A percentile compares a stretch with the other conserved stretches of the same genome.
Evolutionary conservation across 30 jellyfish, hydroid and myxozoan genomes (phyloP).

Genomic region (Morbakka virulenta): DNA sequence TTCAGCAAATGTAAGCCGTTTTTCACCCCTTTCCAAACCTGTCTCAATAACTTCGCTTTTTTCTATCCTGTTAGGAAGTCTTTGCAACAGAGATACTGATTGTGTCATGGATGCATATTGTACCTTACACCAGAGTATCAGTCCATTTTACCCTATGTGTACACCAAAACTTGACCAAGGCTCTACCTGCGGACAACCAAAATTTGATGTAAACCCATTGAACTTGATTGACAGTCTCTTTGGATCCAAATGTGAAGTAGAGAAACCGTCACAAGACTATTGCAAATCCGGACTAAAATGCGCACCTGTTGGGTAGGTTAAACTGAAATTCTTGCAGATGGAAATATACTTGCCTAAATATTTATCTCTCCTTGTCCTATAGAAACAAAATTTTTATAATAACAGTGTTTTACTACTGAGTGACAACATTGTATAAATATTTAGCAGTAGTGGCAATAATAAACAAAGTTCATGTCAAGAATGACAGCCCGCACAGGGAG

Average conservation of each 20-base stretch:
- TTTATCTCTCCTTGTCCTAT: too few relatives aligned
- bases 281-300: conserved; percentile 74
- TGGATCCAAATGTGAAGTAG: conserved; percentile 16
- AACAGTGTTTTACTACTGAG: too few relatives aligned
- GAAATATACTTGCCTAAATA: too few relatives aligned
- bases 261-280: conserved; percentile 17
- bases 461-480: too few relatives aligned
- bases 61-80: conserved; percentile 43
- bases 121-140: conserved; percentile 21
- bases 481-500: too few relatives aligned
- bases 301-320: conserved; percentile 72
- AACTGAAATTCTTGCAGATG: too few relatives aligned
- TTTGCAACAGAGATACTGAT: conserved; percentile 56
- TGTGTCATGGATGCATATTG: conserved; percentile 61
- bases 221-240: conserved; percentile 21
- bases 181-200: conserved; percentile 54
- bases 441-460: too few relatives aligned
- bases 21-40: too few relatives aligned
- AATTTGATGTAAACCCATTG: conserved; percentile 15
- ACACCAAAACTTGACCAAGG: conserved; percentile 75
- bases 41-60: too few relatives aligned
- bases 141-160: conserved; percentile 54
- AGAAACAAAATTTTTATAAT: too few relatives aligned
- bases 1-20: too few relatives aligned
- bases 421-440: too few relatives aligned